A percentile compares a stretch with the other conserved stretches of the same genome.
These are phyloP conservation scores for Brachycybe producta DNA, from an alignment of 2,888 invertebrate genomes.

Conservation along the genomic window DNA sequence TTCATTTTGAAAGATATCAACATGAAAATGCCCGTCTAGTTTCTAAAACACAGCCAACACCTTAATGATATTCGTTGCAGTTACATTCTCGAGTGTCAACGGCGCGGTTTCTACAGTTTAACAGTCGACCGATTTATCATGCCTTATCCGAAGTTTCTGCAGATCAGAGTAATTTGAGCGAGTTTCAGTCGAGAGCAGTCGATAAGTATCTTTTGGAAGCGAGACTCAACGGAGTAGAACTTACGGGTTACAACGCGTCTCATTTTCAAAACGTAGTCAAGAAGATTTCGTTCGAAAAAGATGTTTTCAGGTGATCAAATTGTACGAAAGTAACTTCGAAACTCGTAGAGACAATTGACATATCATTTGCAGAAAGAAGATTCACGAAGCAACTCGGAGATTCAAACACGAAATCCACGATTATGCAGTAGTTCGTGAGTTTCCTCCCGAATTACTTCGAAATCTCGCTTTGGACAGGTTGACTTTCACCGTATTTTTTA, in stretches of 20 bases:
- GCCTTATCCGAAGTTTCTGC: slow-evolving; percentile 43
- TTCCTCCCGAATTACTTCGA: slow-evolving; percentile 55
- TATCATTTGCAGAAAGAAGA: slow-evolving; percentile 25
- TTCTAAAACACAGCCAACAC: too few relatives aligned
- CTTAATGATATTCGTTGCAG: too few relatives aligned
- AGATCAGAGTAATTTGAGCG: slow-evolving; percentile 39
- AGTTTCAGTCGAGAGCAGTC: slow-evolving; percentile 51
- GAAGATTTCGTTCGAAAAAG: slow-evolving; percentile 45
- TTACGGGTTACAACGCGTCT: slow-evolving; percentile 42
- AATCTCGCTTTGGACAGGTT: slow-evolving; percentile 48
- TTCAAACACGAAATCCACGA: slow-evolving; percentile 56
- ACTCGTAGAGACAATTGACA: background rate
- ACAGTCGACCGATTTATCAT: slow-evolving; percentile 53
- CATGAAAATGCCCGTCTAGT: too few relatives aligned
- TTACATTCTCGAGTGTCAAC: slow-evolving; percentile 65
- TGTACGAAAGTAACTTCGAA: slow-evolving; percentile 17
- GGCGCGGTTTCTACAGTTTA: slow-evolving; percentile 60
- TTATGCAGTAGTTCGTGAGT: slow-evolving; percentile 51
- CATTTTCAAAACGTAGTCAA: slow-evolving; percentile 44
- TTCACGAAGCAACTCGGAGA: slow-evolving; percentile 44
- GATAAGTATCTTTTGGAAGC: slow-evolving; percentile 70
- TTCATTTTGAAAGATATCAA: too few relatives aligned
- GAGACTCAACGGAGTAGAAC: slow-evolving; percentile 62
- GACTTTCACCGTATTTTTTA: slow-evolving; percentile 3
- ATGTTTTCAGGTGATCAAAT: slow-evolving; percentile 45